Percentiles rank a stretch among this genome's conserved stretches.
Evolutionary conservation across 2,888 invertebrate genomes (phyloP).

Genomic region (Dyspetes luteomarginatus): DNA sequence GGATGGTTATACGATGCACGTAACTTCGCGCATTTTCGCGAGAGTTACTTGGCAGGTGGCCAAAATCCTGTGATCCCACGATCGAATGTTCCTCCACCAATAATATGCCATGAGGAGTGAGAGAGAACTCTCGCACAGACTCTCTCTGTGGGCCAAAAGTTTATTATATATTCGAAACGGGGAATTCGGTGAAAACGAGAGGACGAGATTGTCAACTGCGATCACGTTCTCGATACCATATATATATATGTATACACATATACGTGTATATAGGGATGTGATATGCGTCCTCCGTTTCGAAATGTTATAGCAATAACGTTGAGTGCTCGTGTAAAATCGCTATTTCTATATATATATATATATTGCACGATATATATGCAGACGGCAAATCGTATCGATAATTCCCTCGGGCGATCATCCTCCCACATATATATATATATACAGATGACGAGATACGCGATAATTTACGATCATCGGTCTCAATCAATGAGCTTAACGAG

Average conservation of each 20-base stretch:
- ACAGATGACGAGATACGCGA: neutral
- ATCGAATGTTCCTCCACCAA: conserved; percentile 50
- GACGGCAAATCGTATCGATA: neutral
- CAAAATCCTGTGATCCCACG: conserved; percentile 54
- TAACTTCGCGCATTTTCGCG: conserved; percentile 62
- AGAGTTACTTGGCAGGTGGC: conserved; percentile 49
- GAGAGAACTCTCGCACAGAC: neutral
- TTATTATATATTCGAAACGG: conserved; percentile 49
- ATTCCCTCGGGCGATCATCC: conserved; percentile 17
- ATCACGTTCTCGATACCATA: conserved; percentile 54
- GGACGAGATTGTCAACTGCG: conserved; percentile 58
- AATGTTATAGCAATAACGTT: conserved; percentile 47
- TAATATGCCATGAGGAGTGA: too few species aligned
- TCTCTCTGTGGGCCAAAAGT: conserved; percentile 39
- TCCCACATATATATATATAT: neutral
- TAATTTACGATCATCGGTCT: neutral
- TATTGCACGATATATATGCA: conserved; percentile 3
- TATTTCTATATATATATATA: too few species aligned
- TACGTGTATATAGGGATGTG: neutral
- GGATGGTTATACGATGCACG: conserved; percentile 56
- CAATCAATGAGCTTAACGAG: conserved; percentile 3
- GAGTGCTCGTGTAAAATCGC: neutral
- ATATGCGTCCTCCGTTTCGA: conserved; percentile 26
- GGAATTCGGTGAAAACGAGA: conserved; percentile 60
- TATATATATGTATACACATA: too few species aligned